phyloP scores from a whole-genome alignment of 2,888 invertebrate species.

The Rhingia rostrata region DNA sequence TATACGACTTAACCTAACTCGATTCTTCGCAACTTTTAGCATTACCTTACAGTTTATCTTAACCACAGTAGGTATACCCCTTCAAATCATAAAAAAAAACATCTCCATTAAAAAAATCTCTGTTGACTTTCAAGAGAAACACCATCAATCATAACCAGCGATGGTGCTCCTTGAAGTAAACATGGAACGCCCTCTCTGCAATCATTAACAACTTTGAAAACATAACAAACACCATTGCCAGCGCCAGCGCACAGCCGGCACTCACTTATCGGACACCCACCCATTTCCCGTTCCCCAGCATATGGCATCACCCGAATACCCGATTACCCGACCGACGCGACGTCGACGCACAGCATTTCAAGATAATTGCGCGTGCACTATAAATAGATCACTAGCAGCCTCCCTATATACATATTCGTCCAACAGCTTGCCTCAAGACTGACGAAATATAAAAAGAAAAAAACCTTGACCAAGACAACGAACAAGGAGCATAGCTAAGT shows the following conservation, averaged over 20 bases:
- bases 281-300: slow-evolving; percentile 28
- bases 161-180: too few species aligned
- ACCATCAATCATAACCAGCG: too few species aligned
- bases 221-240: slow-evolving; percentile 24
- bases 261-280: slow-evolving; percentile 35
- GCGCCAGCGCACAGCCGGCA: slow-evolving; percentile 20
- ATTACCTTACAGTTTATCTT: too few species aligned
- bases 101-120: neutral
- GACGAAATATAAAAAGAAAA: slow-evolving; percentile 16
- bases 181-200: neutral
- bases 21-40: too few species aligned
- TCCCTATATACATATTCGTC: neutral
- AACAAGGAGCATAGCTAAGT: slow-evolving; percentile 17
- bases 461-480: slow-evolving; percentile 48
- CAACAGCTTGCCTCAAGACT: neutral
- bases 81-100: neutral
- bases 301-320: neutral
- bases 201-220: slow-evolving; percentile 12
- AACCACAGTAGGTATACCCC: neutral
- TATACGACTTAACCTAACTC: too few species aligned
- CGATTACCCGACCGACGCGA: neutral
- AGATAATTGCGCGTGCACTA: slow-evolving; percentile 35
- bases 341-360: slow-evolving; percentile 14
- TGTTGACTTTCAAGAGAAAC: neutral
- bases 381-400: slow-evolving; percentile 41